Evolutionary conservation across 2,113 vertebrate species (phyloP).

Genomic region (Halcyon senegalensis): DNA sequence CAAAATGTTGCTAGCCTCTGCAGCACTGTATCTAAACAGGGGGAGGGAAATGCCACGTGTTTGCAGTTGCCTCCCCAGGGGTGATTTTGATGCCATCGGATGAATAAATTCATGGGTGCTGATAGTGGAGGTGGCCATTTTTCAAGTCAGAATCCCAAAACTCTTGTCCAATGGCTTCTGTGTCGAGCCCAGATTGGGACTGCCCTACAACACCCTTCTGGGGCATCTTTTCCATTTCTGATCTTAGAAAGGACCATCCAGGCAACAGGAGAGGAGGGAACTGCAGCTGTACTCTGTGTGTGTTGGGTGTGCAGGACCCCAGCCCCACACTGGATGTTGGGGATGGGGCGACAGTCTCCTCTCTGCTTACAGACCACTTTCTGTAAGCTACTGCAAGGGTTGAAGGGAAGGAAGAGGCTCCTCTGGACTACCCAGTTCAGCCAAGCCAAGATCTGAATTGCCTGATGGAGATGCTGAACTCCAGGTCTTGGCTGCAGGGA

Average conservation of each 20-base stretch:
- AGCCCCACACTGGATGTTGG: background rate
- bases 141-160: background rate
- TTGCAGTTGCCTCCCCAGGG: background rate
- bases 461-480: background rate
- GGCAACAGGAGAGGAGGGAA: background rate
- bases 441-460: background rate
- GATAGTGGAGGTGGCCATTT: background rate
- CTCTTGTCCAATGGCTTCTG: background rate
- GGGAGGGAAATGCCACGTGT: background rate
- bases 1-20: background rate
- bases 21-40: background rate
- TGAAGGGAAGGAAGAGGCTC: background rate
- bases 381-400: background rate
- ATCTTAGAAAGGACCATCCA: background rate
- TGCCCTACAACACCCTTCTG: background rate
- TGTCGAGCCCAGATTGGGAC: background rate
- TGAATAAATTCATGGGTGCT: background rate
- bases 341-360: background rate
- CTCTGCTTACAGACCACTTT: background rate
- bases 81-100: background rate
- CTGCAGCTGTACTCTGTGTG: background rate
- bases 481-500: background rate
- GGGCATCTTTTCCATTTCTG: background rate
- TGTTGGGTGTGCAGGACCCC: fast-evolving
- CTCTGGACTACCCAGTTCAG: background rate